Evolutionary conservation across 2,797 vertebrate species (phyloP), one percentile per base, ranked within the genome.

Genomic region (Myotis findleyi): DNA sequence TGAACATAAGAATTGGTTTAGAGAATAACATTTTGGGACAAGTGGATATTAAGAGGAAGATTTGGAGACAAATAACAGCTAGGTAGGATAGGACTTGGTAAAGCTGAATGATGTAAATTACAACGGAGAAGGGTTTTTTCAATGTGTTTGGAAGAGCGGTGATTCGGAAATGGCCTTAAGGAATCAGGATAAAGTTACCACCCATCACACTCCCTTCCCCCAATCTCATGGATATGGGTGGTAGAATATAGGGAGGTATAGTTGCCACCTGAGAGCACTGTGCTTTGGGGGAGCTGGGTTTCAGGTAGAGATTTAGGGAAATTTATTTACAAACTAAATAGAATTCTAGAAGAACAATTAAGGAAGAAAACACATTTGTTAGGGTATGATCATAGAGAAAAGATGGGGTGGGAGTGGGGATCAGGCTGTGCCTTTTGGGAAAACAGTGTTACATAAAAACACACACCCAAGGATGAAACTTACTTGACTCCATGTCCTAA

Each of bases 311-410:
- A 73, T 83, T 83, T 79, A 49, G 7, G 36, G 10, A 51, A 71
- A 1, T 73, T 83, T 69, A 38, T 86, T 85, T 68, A 79, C 7
- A 87, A 41, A 79, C 30, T 25, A n/a, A 83, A 27, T 71, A 49
- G 53, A 62, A 90, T 93, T 86, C n/a, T 79, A 79, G 51, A 91
- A 64, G 47, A 64, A 69, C 11, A 75, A 75, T 68, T 49, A 41
- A 20, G n/a, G 49, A 73, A 51, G 27, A 80, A 80, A 87, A 73
- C 55, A 57, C 30, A 76, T 51, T 44, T 72, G 14, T 33, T 72
- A 85, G 30, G 76, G 9, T 18, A 49, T 51, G 47, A 81, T 57
- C 62, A 21, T 64, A 94, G 76, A 73, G 75, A 68, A 49, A 81
- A 51, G 20, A 68, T 91, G 41, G 51, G 13, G 12, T 59, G 5